Evolutionary conservation across 2,888 invertebrate genomes (phyloP).

Genomic region (Gastracanthus pulcherrimus): DNA sequence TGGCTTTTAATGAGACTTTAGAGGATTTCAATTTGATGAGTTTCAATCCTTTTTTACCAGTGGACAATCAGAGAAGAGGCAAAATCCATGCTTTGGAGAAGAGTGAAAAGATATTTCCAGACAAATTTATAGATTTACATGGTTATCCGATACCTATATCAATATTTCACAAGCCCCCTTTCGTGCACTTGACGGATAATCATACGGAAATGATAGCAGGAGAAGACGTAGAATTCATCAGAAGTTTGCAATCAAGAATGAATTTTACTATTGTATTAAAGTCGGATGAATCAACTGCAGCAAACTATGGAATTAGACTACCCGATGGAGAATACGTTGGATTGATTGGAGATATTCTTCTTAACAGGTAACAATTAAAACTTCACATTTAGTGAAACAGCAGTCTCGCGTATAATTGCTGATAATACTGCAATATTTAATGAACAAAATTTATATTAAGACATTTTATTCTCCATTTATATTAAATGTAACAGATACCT

Average conservation of each 20-base stretch:
- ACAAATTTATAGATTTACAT: conserved; percentile 57
- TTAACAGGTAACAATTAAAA: neutral
- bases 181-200: conserved; percentile 18
- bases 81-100: neutral
- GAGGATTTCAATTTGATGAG: neutral
- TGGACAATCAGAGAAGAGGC: neutral
- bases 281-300: neutral
- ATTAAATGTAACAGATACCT: neutral
- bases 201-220: conserved; percentile 14
- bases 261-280: conserved; percentile 20
- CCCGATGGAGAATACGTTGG: conserved; percentile 7
- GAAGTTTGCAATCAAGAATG: neutral
- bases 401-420: neutral
- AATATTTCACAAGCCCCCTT: conserved; percentile 50
- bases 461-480: no score
- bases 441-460: neutral
- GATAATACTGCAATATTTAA: no score
- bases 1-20: conserved; percentile 1
- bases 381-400: neutral
- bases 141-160: conserved; percentile 56
- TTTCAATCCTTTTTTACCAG: conserved; percentile 29
- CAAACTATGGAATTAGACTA: neutral
- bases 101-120: conserved; percentile 47
- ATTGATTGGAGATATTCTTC: conserved; percentile 14
- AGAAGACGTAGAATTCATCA: conserved; percentile 28